These are phyloP conservation scores for Temnothorax rugatulus DNA, from an alignment of 2,888 invertebrate species.

Conservation along the genomic window DNA sequence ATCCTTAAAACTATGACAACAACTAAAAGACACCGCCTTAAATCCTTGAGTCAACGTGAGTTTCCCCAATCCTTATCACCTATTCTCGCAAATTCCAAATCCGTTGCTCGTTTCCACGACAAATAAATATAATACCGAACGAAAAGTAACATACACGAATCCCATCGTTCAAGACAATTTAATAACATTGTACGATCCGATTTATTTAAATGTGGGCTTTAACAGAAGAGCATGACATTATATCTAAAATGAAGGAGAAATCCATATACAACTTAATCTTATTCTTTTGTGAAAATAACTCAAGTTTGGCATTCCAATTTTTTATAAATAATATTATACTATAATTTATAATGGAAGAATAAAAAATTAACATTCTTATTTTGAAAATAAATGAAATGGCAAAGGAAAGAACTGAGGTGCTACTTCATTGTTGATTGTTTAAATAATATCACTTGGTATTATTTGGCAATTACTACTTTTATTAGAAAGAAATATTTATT, in stretches of 20 bases:
- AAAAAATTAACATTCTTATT: neutral
- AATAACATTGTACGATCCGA: neutral
- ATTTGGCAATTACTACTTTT: neutral
- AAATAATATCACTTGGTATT: neutral
- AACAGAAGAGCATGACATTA: neutral
- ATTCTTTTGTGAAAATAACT: neutral
- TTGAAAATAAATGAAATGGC: neutral
- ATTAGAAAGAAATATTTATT: neutral
- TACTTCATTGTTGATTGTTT: neutral
- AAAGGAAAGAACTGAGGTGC: neutral
- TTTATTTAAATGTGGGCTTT: constrained; percentile 1
- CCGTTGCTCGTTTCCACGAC: neutral
- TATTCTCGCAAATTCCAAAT: neutral
- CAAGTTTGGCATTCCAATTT: neutral
- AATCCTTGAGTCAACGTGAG: constrained; percentile 18
- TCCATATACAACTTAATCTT: neutral
- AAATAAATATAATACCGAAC: neutral
- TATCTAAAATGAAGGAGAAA: neutral
- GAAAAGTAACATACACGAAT: neutral
- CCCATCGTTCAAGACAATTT: neutral
- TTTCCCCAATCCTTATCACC: constrained; percentile 2
- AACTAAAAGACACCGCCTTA: constrained; percentile 17
- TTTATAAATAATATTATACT: neutral
- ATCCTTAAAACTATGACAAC: constrained; percentile 61
- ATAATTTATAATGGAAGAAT: neutral